Percentiles rank a stretch among this genome's conserved stretches.
These are phyloP conservation scores for Aspidiotus rigidus DNA, from an alignment of 2,888 invertebrate genomes.

Conservation along the genomic window DNA sequence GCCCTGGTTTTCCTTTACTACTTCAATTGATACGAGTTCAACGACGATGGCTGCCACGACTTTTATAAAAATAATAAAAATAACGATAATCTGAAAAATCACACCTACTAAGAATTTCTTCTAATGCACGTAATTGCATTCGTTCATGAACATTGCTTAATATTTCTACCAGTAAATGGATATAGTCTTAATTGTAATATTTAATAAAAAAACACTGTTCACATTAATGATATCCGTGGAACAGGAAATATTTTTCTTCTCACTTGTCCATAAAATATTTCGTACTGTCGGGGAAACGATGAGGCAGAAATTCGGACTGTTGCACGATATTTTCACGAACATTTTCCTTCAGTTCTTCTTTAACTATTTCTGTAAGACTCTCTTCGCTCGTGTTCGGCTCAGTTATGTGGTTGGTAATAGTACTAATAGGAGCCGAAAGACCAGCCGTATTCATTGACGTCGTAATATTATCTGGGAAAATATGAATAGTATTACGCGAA, in stretches of 20 bases:
- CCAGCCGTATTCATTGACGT: slow-evolving; percentile 20
- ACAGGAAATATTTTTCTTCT: not conserved
- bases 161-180: no score
- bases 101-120: no score
- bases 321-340: slow-evolving; percentile 29
- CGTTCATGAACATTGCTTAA: no score
- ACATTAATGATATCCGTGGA: no score
- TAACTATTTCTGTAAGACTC: slow-evolving; percentile 18
- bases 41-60: no score
- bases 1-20: no score
- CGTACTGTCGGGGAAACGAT: slow-evolving; percentile 21
- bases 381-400: not conserved
- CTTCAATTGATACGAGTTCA: no score
- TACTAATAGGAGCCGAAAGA: slow-evolving; percentile 14
- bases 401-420: slow-evolving; percentile 7
- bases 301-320: slow-evolving; percentile 18
- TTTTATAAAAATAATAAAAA: no score
- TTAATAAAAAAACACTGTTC: no score
- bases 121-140: no score
- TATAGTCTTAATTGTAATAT: no score
- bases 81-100: no score
- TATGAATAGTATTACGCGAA: not conserved
- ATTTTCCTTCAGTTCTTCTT: slow-evolving; percentile 30
- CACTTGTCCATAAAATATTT: slow-evolving; percentile 28
- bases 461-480: slow-evolving; percentile 15